Conservation (phyloP, 2,113 vertebrate species). For the Dasyurus viverrinus region DNA sequence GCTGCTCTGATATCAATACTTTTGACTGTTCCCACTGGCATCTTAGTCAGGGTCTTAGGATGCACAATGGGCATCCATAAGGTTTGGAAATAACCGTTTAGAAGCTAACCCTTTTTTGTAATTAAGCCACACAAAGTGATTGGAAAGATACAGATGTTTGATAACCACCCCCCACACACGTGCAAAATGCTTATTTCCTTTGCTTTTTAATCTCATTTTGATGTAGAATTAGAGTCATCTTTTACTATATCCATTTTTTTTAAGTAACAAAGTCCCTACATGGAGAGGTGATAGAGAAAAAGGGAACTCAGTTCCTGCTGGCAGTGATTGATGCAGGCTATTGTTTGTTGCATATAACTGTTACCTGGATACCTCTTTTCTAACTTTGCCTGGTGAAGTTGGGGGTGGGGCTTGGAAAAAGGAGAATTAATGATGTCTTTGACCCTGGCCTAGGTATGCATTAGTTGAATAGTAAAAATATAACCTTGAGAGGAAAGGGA, state of each 20-base stretch:
- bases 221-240: not conserved
- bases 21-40: slow-evolving; percentile 51
- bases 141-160: not conserved
- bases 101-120: not conserved
- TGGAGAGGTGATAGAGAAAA: not conserved
- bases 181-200: not conserved
- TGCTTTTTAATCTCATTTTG: not conserved
- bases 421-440: not conserved
- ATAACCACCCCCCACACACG: not conserved
- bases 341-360: not conserved
- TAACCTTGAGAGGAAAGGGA: not conserved
- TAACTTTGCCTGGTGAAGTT: not conserved
- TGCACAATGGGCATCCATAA: not conserved
- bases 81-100: not conserved
- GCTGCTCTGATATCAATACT: slow-evolving; percentile 53
- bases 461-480: slow-evolving; percentile 16
- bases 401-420: not conserved
- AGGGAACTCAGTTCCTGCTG: not conserved
- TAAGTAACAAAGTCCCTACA: not conserved
- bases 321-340: not conserved
- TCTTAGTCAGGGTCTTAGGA: not conserved
- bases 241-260: not conserved
- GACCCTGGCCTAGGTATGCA: not conserved
- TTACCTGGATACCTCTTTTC: not conserved
- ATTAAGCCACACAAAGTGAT: not conserved